These are phyloP conservation scores for Halichoerus grypus DNA, from an alignment of 2,113 vertebrate species.

Conservation along the genomic window DNA sequence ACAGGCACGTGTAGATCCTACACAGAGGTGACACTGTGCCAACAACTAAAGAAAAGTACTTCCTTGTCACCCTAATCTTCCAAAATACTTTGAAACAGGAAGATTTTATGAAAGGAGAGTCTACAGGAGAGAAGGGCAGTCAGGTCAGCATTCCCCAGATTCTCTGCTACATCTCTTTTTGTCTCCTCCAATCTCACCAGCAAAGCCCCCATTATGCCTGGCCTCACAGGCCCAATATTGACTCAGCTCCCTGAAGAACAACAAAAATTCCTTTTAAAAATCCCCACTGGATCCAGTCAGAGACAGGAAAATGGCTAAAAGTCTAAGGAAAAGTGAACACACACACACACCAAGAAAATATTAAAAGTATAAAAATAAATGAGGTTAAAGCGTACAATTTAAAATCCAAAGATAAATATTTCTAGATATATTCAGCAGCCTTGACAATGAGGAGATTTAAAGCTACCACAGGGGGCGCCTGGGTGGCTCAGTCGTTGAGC, in stretches of 20 bases:
- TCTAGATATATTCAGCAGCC: slow-evolving; percentile 12
- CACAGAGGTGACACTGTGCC: not conserved
- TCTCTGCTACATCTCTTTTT: not conserved
- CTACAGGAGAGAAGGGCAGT: not conserved
- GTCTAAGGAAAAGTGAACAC: slow-evolving; percentile 25
- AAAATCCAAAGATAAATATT: slow-evolving; percentile 40
- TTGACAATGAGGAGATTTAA: slow-evolving; percentile 29
- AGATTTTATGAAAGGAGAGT: not conserved
- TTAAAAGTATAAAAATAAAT: slow-evolving; percentile 17
- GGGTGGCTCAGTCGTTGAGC: too few relatives aligned
- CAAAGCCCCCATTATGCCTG: not conserved
- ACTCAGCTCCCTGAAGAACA: not conserved
- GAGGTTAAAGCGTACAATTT: not conserved
- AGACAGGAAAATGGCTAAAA: slow-evolving; percentile 37
- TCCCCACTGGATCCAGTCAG: not conserved
- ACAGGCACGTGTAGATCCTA: not conserved
- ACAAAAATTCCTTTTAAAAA: slow-evolving; percentile 45
- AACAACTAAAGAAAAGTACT: slow-evolving; percentile 13
- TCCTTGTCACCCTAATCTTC: not conserved
- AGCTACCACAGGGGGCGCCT: not conserved
- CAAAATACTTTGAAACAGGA: slow-evolving; percentile 52
- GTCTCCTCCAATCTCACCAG: not conserved
- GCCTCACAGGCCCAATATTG: not conserved
- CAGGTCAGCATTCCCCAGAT: not conserved
- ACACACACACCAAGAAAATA: not conserved